A percentile compares a stretch with the other conserved stretches of the same genome.
phyloP scores from a whole-genome alignment of 2,797 vertebrate species.

The Eptatretus atami region DNA sequence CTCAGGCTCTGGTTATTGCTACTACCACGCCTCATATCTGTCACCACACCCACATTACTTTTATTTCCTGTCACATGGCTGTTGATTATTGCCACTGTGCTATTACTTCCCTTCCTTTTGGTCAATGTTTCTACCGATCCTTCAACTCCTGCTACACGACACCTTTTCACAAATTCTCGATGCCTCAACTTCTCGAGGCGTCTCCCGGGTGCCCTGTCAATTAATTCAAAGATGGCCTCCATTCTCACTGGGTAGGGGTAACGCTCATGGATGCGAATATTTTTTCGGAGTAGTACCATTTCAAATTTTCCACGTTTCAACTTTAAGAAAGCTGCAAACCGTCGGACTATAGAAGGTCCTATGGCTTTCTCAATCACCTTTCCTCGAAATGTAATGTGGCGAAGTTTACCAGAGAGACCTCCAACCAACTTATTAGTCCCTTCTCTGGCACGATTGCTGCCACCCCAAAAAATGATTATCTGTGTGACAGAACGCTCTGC shows the following conservation, averaged over 20 bases:
- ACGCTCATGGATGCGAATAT: slow-evolving; percentile 36
- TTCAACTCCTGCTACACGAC: slow-evolving; percentile 55
- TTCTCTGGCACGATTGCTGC: slow-evolving; percentile 18
- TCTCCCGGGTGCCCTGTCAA: slow-evolving; percentile 59
- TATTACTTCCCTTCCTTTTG: slow-evolving; percentile 16
- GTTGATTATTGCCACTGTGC: slow-evolving; percentile 11
- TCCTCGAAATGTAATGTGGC: slow-evolving; percentile 44
- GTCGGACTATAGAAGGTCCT: slow-evolving; percentile 42
- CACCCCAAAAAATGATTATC: slow-evolving; percentile 55
- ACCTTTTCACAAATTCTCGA: slow-evolving; percentile 76
- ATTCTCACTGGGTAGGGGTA: slow-evolving; percentile 85
- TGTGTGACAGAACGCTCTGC: slow-evolving; percentile 75
- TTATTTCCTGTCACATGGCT: slow-evolving; percentile 5
- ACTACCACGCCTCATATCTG: slow-evolving; percentile 23
- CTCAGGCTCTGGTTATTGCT: too few relatives aligned
- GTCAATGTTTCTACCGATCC: slow-evolving; percentile 30
- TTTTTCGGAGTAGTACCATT: slow-evolving; percentile 83
- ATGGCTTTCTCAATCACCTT: slow-evolving; percentile 56
- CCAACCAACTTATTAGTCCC: neutral
- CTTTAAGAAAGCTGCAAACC: slow-evolving; percentile 66
- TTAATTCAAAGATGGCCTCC: slow-evolving; percentile 77
- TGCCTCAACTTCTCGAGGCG: slow-evolving; percentile 60
- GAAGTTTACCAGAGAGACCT: neutral
- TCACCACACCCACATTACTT: slow-evolving; percentile 28
- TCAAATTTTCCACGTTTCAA: slow-evolving; percentile 85